Conservation (phyloP, 2,113 vertebrate genomes). For the Chaetops frenatus region DNA sequence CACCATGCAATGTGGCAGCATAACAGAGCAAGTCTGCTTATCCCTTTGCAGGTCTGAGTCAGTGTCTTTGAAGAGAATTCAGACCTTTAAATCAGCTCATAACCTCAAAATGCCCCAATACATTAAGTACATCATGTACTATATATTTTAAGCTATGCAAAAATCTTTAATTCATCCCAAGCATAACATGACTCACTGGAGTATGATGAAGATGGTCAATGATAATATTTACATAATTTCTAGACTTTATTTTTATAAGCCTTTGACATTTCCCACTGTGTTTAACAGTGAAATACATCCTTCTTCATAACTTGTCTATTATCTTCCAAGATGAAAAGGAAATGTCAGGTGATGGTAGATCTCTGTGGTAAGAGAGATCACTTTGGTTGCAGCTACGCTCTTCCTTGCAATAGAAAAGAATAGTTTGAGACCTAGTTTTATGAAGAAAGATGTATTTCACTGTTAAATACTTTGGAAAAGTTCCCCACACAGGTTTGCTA, state of each 20-base stretch:
- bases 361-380: neutral
- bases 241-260: neutral
- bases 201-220: neutral
- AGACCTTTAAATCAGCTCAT: neutral
- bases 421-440: neutral
- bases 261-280: neutral
- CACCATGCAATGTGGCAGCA: rapidly evolving
- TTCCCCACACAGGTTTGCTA: neutral
- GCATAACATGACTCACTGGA: neutral
- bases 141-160: neutral
- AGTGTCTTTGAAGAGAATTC: neutral
- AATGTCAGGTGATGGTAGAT: neutral
- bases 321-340: neutral
- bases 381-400: neutral
- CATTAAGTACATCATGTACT: neutral
- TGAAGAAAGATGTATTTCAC: neutral
- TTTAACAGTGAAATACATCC: neutral
- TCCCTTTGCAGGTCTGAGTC: neutral
- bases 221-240: neutral
- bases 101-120: neutral
- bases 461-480: neutral
- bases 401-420: neutral
- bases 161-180: neutral
- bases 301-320: neutral
- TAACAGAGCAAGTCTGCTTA: rapidly evolving